Percentiles rank a stretch among this genome's conserved stretches.
Conservation (phyloP, 2,888 invertebrate species). For the Altica lythri region DNA sequence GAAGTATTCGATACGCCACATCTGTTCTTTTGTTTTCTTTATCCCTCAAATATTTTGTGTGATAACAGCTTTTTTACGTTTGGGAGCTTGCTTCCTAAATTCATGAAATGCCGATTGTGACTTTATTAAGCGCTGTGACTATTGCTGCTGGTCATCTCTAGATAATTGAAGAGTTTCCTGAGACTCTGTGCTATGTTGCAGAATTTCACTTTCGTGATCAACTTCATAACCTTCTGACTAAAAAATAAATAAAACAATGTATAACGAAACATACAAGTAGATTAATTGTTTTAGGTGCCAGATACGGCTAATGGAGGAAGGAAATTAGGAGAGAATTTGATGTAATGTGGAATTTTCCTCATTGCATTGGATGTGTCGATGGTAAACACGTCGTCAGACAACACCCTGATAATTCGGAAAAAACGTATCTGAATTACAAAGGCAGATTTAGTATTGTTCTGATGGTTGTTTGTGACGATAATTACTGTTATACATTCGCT, state of each 20-base stretch:
- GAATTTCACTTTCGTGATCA: no score
- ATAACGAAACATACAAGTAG: no score
- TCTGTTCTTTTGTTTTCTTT: conserved; percentile 3
- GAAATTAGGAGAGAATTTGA: neutral
- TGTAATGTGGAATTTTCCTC: conserved; percentile 4
- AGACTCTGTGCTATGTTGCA: no score
- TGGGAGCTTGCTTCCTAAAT: no score
- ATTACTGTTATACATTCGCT: conserved; percentile 4
- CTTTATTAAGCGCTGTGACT: no score
- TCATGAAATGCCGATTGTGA: no score
- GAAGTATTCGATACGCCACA: conserved; percentile 2
- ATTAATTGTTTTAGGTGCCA: neutral
- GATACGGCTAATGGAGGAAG: neutral
- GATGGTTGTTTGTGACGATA: conserved; percentile 7
- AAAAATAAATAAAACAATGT: no score
- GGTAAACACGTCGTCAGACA: conserved; percentile 12
- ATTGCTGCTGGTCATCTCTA: no score
- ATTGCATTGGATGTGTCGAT: conserved; percentile 11
- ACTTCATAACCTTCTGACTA: no score
- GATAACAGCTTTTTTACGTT: no score
- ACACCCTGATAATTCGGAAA: neutral
- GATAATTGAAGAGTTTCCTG: no score
- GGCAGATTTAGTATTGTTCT: conserved; percentile 8
- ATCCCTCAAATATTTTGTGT: no score
- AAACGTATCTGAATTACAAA: conserved; percentile 14